These are phyloP conservation scores for Metopia argyrocephala DNA, from an alignment of 2,888 invertebrate species.

Conservation along the genomic window DNA sequence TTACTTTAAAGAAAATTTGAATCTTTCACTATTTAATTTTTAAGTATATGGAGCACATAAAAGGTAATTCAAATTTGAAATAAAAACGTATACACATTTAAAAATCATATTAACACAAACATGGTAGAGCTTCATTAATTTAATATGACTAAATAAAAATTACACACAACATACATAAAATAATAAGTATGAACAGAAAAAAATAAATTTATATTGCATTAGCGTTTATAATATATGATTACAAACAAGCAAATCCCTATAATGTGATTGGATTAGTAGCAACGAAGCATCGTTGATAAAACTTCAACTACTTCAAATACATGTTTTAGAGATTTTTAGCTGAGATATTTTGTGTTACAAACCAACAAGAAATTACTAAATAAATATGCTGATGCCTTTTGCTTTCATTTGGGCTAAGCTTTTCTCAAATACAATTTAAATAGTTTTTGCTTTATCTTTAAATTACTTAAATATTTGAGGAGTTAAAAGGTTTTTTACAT, in stretches of 20 bases:
- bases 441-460: conserved; percentile 3
- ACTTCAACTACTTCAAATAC: too few relatives aligned
- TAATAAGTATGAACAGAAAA: conserved; percentile 32
- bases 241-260: conserved; percentile 2
- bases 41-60: neutral
- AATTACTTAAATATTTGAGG: neutral
- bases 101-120: neutral
- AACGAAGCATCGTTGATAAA: neutral
- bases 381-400: neutral
- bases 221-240: neutral
- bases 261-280: conserved; percentile 38
- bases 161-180: conserved; percentile 10
- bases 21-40: neutral
- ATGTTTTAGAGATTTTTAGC: neutral
- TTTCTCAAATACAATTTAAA: neutral
- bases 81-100: neutral
- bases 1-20: neutral
- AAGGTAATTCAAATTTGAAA: neutral
- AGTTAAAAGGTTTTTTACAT: conserved; percentile 80
- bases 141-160: too few relatives aligned
- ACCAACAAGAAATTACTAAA: neutral
- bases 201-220: neutral
- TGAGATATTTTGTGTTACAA: neutral
- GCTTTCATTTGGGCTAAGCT: neutral
- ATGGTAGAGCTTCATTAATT: too few relatives aligned